Conservation (phyloP, 2,113 vertebrate genomes). For the Arenaria interpres region DNA sequence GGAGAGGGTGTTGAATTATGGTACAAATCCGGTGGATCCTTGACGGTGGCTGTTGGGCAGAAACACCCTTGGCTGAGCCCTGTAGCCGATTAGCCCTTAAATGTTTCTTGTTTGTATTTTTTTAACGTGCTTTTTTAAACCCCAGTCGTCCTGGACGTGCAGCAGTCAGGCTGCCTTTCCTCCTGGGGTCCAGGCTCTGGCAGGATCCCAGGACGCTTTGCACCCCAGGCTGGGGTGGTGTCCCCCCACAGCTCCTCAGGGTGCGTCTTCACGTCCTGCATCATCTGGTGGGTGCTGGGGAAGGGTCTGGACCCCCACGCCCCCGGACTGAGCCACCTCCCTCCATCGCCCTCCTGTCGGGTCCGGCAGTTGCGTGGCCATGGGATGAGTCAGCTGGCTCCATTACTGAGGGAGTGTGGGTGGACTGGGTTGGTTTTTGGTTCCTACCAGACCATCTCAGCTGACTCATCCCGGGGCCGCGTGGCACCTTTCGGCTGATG, state of each 20-base stretch:
- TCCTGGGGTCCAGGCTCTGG: not conserved
- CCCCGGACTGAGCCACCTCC: fast-evolving
- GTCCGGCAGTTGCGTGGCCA: fast-evolving
- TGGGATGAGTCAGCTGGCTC: not conserved
- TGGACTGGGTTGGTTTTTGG: not conserved
- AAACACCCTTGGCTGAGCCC: not conserved
- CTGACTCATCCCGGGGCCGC: not conserved
- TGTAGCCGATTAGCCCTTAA: not conserved
- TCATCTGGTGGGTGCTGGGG: not conserved
- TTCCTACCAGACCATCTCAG: not conserved
- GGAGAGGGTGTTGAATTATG: not conserved
- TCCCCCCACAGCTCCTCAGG: not conserved
- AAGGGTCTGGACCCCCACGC: not conserved
- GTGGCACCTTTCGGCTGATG: not conserved
- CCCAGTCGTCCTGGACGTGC: too few relatives aligned
- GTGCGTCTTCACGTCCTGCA: not conserved
- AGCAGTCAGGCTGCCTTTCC: not conserved
- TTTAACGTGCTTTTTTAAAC: not conserved
- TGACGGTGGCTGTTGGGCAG: not conserved
- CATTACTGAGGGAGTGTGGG: not conserved
- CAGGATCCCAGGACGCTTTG: not conserved
- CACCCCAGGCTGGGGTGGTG: not conserved
- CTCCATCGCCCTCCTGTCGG: fast-evolving
- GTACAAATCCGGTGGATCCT: not conserved
- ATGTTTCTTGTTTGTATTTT: not conserved